A percentile compares a stretch with the other conserved stretches of the same genome.
These are phyloP conservation scores for Ctenosaura bakeri DNA, from an alignment of 2,797 vertebrate genomes.

Conservation along the genomic window DNA sequence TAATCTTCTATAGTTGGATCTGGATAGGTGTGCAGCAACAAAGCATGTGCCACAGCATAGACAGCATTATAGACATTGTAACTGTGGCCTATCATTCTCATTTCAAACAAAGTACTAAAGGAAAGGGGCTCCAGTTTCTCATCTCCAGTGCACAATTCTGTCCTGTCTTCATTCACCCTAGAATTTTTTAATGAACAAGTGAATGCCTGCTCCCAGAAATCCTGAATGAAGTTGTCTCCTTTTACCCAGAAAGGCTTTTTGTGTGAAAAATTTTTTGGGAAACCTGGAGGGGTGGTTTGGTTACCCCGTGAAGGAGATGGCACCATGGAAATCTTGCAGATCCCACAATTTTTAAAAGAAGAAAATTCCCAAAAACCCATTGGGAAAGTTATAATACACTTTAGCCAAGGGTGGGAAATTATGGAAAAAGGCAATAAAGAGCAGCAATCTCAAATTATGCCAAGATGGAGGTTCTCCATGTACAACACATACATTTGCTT, in stretches of 20 bases:
- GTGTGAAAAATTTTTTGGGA: not conserved
- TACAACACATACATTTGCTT: not conserved
- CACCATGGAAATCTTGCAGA: not conserved
- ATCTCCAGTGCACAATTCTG: not conserved
- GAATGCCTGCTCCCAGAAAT: slow-evolving; percentile 16
- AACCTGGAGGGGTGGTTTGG: not conserved
- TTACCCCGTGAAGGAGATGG: not conserved
- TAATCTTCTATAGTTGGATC: not conserved
- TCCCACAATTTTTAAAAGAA: not conserved
- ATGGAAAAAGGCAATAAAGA: not conserved
- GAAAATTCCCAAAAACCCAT: not conserved
- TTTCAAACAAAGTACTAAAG: slow-evolving; percentile 6
- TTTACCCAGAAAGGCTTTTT: not conserved
- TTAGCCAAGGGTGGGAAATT: not conserved
- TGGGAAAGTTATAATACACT: not conserved
- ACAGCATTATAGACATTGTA: slow-evolving; percentile 20
- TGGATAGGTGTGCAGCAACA: not conserved
- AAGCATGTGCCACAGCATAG: slow-evolving; percentile 8
- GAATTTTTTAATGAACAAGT: not conserved
- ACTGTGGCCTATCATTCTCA: not conserved
- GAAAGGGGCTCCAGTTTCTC: slow-evolving; percentile 10
- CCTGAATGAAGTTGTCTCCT: not conserved
- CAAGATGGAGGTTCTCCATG: not conserved
- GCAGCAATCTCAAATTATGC: not conserved
- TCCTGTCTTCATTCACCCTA: not conserved